Base-by-base conservation (phyloP, 35 echinoderm and acorn worm species). In the Holothuria glaberrima region DNA sequence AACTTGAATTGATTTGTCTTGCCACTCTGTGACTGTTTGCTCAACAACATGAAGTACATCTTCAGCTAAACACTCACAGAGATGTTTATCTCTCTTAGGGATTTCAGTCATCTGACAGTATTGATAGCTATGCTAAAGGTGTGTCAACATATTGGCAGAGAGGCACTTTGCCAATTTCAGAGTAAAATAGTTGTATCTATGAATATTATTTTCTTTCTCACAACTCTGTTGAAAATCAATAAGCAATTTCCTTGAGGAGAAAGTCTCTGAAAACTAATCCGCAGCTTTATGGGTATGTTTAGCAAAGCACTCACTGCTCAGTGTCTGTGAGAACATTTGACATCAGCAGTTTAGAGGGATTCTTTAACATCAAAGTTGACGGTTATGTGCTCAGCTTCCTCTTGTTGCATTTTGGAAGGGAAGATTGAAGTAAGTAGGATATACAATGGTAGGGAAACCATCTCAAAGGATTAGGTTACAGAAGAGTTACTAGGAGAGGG, bases 231-330 rank as follows among this genome's bases (percentile, higher is more conserved):
- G 59, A 84, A 87, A 87, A 87, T 87, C 85, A 87, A 87, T 87
- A 87, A 71, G 85, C 85, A 87, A 87, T 87, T 87, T 87, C 85
- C 85, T 87, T 41, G 54, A 87, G 85, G 80, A 32, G 36, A 62
- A 71, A 87, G 62, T 59, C 20, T 69, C 61, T 87, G 85, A 69
- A 87, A 87, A 71, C 20, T 59, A 46, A 87, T 87, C 85, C 85
- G 14, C 50, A 54, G 50, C 50, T 54, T 54, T 54, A 54, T 54
- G 50, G 50, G 50, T 54, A 54, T 54, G 50, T 54, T 54, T 54
- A 54, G 50, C 50, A 54, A 54, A 54, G 50, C 50, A 54, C 50
- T 54, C 50, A 17, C 16, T 1, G 50, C 50, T 54, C 50, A 17
- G 50, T 17, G 50, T 54, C 50, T 54, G 50, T 17, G 16, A 54